A percentile compares a stretch with the other conserved stretches of the same genome.
phyloP scores from a whole-genome alignment of 2,113 vertebrate genomes.

The Nothoprocta perdicaria region DNA sequence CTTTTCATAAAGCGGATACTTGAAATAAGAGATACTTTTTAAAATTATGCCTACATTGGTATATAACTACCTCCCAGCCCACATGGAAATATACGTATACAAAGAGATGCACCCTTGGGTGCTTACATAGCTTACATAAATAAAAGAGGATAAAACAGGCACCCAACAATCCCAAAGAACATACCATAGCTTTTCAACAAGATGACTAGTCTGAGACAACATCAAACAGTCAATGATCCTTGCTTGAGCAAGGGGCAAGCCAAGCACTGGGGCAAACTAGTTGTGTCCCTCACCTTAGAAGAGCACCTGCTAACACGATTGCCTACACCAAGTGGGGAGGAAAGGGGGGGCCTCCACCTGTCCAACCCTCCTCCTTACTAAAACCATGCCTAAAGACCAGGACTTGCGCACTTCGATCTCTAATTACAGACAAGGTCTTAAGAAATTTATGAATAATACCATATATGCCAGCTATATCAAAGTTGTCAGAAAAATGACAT shows the following conservation, averaged over 20 bases:
- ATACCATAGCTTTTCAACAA: neutral
- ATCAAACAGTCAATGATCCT: neutral
- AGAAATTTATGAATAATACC: neutral
- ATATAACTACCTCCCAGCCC: neutral
- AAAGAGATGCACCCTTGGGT: neutral
- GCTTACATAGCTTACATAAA: neutral
- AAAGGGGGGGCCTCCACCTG: neutral
- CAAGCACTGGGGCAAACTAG: neutral
- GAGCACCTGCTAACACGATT: neutral
- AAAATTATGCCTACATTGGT: neutral
- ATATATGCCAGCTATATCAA: neutral
- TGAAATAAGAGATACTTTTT: neutral
- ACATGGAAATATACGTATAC: neutral
- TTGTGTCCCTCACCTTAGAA: neutral
- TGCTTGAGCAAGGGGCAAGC: neutral
- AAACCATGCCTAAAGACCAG: neutral
- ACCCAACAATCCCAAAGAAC: neutral
- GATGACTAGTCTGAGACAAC: neutral
- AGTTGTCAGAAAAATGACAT: neutral
- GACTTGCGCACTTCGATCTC: neutral
- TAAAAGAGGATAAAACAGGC: neutral
- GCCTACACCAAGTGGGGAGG: accelerated
- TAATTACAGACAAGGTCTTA: neutral
- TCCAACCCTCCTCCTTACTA: neutral
- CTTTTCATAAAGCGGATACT: neutral